Percentiles rank a stretch among this genome's conserved stretches.
Conservation (phyloP, 2,113 vertebrate species). For the Nipponia nippon region DNA sequence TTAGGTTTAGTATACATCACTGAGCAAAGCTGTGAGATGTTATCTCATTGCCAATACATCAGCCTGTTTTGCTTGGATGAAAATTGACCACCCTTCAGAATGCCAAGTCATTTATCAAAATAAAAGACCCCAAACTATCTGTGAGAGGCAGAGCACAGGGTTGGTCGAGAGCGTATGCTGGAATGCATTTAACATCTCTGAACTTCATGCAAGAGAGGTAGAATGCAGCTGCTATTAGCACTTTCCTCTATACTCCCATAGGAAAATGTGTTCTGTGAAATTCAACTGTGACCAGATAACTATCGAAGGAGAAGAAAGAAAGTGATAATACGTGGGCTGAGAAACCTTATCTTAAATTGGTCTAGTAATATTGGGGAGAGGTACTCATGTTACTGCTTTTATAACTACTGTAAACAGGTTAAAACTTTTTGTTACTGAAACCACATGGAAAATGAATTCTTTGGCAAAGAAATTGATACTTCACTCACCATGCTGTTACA, state of each 20-base stretch:
- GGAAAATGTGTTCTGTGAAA: background rate
- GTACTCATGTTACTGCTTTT: slow-evolving; percentile 9
- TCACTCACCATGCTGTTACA: background rate
- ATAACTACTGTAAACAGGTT: background rate
- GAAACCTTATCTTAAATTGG: slow-evolving; percentile 13
- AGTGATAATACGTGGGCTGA: background rate
- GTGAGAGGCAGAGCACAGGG: background rate
- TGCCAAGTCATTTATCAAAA: slow-evolving; percentile 1
- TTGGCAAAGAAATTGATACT: slow-evolving; percentile 3
- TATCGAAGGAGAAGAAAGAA: background rate
- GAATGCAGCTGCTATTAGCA: background rate
- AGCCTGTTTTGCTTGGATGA: slow-evolving; percentile 5
- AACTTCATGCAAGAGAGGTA: background rate
- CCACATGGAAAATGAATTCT: slow-evolving; percentile 37
- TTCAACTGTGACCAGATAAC: background rate
- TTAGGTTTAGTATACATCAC: slow-evolving; percentile 3
- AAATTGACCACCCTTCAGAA: slow-evolving; percentile 2
- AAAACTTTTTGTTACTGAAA: slow-evolving; percentile 24
- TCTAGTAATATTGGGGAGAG: background rate
- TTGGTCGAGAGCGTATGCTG: background rate
- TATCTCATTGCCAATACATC: slow-evolving; percentile 25
- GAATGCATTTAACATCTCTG: background rate
- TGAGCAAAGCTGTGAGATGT: slow-evolving; percentile 24
- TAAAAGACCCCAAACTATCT: background rate
- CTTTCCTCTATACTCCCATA: background rate